phyloP scores from a whole-genome alignment of 2,888 invertebrate species.

The Ophonus ardosiacus region DNA sequence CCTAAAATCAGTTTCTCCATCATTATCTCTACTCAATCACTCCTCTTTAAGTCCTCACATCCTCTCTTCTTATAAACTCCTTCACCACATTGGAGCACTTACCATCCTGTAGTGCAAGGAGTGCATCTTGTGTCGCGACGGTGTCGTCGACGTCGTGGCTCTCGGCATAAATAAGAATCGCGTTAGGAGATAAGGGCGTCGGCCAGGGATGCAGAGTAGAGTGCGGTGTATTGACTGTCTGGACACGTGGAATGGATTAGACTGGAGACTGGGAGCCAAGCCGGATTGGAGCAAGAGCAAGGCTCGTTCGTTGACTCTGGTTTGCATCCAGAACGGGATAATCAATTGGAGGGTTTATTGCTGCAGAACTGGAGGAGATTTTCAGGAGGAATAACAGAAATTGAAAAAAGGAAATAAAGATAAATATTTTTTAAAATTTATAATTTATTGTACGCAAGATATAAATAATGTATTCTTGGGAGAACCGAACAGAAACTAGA shows the following conservation, averaged over 20 bases:
- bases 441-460: too few species aligned
- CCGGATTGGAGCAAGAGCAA: not conserved
- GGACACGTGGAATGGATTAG: conserved; percentile 47
- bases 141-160: not conserved
- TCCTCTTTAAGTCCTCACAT: too few species aligned
- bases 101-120: not conserved
- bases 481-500: too few species aligned
- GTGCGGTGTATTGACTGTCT: conserved; percentile 38
- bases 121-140: not conserved
- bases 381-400: not conserved
- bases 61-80: too few species aligned
- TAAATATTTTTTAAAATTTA: too few species aligned
- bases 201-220: not conserved
- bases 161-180: conserved; percentile 47
- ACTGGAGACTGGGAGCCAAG: not conserved
- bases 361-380: not conserved
- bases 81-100: not conserved
- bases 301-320: conserved; percentile 36
- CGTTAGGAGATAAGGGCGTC: conserved; percentile 36
- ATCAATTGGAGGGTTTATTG: not conserved
- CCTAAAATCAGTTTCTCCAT: too few species aligned
- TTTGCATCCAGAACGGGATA: conserved; percentile 20
- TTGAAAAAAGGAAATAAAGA: not conserved
- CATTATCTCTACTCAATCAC: too few species aligned
- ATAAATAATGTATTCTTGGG: too few species aligned